phyloP scores from a whole-genome alignment of 1,140 invertebrate species.

The Drosophila sproati region DNA sequence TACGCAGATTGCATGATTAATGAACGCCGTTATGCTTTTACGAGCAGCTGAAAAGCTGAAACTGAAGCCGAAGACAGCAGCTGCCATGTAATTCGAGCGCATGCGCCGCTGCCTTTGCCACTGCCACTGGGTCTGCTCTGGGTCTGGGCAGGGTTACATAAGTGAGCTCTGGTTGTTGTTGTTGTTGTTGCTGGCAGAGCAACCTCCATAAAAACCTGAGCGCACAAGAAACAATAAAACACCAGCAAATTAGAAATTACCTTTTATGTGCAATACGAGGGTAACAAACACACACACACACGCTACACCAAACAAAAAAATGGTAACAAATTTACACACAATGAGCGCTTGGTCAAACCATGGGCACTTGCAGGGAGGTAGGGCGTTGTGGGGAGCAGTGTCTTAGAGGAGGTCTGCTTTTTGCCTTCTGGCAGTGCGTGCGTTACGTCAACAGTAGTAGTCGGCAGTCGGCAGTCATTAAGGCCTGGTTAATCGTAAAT shows the following conservation, averaged over 20 bases:
- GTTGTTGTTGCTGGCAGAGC: conserved; percentile 4
- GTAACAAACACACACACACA: conserved; percentile 23
- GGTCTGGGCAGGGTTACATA: conserved; percentile 55
- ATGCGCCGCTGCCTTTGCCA: conserved; percentile 59
- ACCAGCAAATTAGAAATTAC: conserved; percentile 82
- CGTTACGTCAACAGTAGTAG: conserved; percentile 50
- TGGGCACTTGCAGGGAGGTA: conserved; percentile 2
- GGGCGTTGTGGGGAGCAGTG: conserved; percentile 10
- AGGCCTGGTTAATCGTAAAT: conserved; percentile 53
- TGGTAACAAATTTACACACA: conserved; percentile 82
- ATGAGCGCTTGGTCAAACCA: conserved; percentile 52
- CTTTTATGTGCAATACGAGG: conserved; percentile 71
- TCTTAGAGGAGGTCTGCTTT: conserved; percentile 11
- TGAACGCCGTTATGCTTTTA: conserved; percentile 80
- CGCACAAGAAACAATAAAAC: conserved; percentile 78
- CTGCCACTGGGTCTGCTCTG: conserved; percentile 1
- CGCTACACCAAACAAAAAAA: conserved; percentile 42
- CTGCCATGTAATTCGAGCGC: conserved; percentile 69
- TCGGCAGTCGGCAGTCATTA: conserved; percentile 52
- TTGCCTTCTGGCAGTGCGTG: conserved; percentile 65
- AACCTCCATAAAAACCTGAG: conserved; percentile 56
- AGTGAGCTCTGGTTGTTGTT: conserved; percentile 26
- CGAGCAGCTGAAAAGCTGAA: conserved; percentile 20
- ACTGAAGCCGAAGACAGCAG: conserved; percentile 33
- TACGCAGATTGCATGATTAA: conserved; percentile 71